These are phyloP conservation scores for Maniola hyperantus DNA, from an alignment of 2,888 invertebrate species.

Conservation along the genomic window DNA sequence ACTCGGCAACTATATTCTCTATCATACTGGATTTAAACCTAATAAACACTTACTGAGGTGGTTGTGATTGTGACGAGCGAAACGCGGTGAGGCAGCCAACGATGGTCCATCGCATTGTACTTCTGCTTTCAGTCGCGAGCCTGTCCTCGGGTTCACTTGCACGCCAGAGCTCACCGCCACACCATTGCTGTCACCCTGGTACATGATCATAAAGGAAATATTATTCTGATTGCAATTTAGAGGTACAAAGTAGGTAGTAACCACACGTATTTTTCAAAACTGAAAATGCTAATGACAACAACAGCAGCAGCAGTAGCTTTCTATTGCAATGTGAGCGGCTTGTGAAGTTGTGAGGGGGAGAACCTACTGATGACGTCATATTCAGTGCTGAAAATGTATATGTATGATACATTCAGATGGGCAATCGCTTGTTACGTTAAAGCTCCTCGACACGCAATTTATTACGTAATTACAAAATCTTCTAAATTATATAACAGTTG, in stretches of 20 bases:
- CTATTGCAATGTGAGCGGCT: too few species aligned
- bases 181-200: slow-evolving; percentile 48
- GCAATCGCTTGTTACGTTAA: too few species aligned
- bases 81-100: slow-evolving; percentile 85
- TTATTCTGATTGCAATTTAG: neutral
- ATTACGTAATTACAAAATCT: too few species aligned
- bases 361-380: too few species aligned
- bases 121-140: slow-evolving; percentile 84
- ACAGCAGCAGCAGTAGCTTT: neutral
- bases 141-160: slow-evolving; percentile 85
- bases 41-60: slow-evolving; percentile 73
- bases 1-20: neutral
- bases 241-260: too few species aligned
- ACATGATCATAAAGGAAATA: slow-evolving; percentile 1
- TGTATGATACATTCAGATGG: too few species aligned
- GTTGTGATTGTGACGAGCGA: slow-evolving; percentile 88
- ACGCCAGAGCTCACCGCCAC: slow-evolving; percentile 54
- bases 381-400: too few species aligned
- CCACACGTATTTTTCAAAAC: too few species aligned
- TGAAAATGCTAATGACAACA: too few species aligned
- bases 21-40: neutral
- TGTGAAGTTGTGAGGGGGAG: too few species aligned
- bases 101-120: slow-evolving; percentile 69
- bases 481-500: too few species aligned
- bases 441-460: too few species aligned